A percentile compares a stretch with the other conserved stretches of the same genome.
phyloP scores from a whole-genome alignment of 1,140 invertebrate species.

The Lepidurus arcticus region DNA sequence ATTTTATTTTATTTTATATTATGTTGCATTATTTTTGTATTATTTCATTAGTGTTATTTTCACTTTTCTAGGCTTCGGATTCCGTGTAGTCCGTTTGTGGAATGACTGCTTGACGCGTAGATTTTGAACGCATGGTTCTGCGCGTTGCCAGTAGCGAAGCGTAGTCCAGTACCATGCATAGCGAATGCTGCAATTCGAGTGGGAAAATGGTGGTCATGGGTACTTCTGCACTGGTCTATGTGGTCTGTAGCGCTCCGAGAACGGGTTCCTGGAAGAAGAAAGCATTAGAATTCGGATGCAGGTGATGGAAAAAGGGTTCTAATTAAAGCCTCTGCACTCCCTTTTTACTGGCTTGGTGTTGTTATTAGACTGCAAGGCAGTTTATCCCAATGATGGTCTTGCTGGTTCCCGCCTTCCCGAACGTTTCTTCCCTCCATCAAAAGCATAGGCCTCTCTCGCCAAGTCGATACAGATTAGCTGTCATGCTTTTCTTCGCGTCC shows the following conservation, averaged over 20 bases:
- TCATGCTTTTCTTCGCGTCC: neutral
- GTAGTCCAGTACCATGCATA: neutral
- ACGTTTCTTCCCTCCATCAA: neutral
- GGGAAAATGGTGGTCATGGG: neutral
- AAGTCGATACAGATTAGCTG: neutral
- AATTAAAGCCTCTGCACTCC: neutral
- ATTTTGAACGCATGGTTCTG: neutral
- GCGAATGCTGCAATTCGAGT: neutral
- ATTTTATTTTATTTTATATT: too few relatives aligned
- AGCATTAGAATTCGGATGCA: neutral
- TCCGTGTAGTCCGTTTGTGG: too few relatives aligned
- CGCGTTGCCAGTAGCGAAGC: neutral
- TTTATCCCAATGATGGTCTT: conserved; percentile 12
- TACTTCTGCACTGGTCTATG: neutral
- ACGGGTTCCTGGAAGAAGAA: neutral
- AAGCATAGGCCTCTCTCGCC: neutral
- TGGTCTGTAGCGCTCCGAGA: neutral
- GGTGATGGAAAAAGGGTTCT: conserved; percentile 14
- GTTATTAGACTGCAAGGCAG: conserved; percentile 3
- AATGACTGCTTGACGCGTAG: neutral
- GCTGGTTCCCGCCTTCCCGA: neutral
- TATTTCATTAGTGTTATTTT: too few relatives aligned
- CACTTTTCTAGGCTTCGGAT: too few relatives aligned
- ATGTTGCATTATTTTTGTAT: too few relatives aligned
- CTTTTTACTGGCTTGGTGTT: neutral